A percentile compares a stretch with the other conserved stretches of the same genome.
Evolutionary conservation across 2,888 invertebrate species (phyloP).

Genomic region (Pyrochroa serraticornis): DNA sequence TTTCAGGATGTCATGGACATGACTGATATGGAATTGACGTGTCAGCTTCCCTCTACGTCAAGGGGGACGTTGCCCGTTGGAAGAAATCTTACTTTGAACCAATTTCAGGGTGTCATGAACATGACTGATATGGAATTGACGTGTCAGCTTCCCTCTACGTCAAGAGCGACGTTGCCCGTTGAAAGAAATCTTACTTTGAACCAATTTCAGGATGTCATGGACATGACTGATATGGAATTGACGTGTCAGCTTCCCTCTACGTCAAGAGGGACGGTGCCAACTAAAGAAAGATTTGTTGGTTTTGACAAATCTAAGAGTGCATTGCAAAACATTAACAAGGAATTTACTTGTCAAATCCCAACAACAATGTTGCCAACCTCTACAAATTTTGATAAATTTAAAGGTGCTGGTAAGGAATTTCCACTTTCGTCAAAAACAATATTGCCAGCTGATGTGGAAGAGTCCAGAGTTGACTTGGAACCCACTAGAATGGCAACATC

Average conservation of each 20-base stretch:
- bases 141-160: constrained; percentile 12
- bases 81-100: no score
- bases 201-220: neutral
- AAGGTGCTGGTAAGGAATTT: constrained; percentile 1
- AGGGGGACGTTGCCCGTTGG: no score
- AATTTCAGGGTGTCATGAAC: no score
- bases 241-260: constrained; percentile 8
- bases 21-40: no score
- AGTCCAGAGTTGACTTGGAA: neutral
- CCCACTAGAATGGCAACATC: neutral
- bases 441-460: neutral
- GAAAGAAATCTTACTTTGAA: neutral
- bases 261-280: no score
- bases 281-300: no score
- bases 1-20: no score
- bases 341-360: constrained; percentile 13
- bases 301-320: neutral
- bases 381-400: no score
- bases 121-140: constrained; percentile 29
- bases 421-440: neutral
- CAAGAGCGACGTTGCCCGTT: neutral
- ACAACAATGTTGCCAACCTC: neutral
- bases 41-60: no score
- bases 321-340: neutral
- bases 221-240: constrained; percentile 8